Base-by-base conservation (phyloP, 1,140 invertebrate species). In the Eufriesea mexicana region DNA sequence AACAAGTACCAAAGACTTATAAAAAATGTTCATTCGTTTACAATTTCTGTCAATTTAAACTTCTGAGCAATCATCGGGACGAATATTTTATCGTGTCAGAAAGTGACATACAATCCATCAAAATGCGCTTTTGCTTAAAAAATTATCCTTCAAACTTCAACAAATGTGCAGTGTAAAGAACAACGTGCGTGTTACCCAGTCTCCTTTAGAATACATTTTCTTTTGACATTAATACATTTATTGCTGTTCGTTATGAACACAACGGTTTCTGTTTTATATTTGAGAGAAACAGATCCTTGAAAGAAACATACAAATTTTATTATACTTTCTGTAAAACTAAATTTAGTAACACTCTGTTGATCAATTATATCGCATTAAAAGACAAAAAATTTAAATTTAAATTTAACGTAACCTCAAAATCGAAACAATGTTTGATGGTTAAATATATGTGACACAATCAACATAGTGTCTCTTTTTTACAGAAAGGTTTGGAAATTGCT, bases 181-280 rank as follows among this genome's bases (percentile, higher is more conserved):
- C 84, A 83, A 86, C 20, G 72, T 82, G 79, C 57, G 25, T 14
- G 23, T 54, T 82, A 70, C 42, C 35, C 79, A 86, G 28, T 85
- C 84, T 73, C 61, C 16, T 45, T 49, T 57, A n/a, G 54, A 74
- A 51, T 20, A 68, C 62, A 49, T 28, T 23, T 35, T 28, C 61
- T 35, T 59, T 57, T 47, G 54, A 7, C 18, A 62, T 35, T 62
- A 28, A 35, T 51, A 61, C 57, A 76, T 76, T 76, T 76, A 73
- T 68, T 85, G 61, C 67, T 82, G 35, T 54, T 16, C 25, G 47
- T 81, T 70, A 72, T 25, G 49, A 71, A 86, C 80, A 35, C 35
- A n/a, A 72, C 25, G 8, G 10, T 68, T 23, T 73, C 5, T 20
- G 7, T 49, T n/a, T 51, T 51, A 0, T 7, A 18, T 9, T 28